These are phyloP conservation scores for Panzeria rudis DNA, from an alignment of 2,888 invertebrate genomes.

Conservation along the genomic window DNA sequence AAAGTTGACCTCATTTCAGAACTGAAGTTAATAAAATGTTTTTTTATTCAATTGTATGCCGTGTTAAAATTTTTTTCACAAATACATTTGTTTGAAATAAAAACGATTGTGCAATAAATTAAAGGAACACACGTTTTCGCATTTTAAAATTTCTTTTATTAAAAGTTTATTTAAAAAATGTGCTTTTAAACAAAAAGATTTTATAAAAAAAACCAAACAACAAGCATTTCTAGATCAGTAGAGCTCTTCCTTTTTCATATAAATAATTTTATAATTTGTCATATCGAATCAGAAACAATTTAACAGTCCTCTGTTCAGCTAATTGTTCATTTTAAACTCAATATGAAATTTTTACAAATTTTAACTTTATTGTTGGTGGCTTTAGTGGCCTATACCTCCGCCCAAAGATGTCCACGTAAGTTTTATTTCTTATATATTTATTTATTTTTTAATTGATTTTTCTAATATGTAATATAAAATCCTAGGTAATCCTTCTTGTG, in stretches of 20 bases:
- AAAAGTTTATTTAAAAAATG: neutral
- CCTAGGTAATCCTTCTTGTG: conserved; percentile 35
- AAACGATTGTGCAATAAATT: too few species aligned
- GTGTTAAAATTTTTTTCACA: too few species aligned
- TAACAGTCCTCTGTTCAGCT: neutral
- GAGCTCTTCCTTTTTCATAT: neutral
- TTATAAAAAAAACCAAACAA: neutral
- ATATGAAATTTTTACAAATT: conserved; percentile 20
- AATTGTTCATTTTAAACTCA: neutral
- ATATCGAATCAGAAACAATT: neutral
- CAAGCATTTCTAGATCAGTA: neutral
- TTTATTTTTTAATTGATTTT: neutral
- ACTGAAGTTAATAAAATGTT: too few species aligned
- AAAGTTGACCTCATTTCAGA: too few species aligned
- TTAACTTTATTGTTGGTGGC: conserved; percentile 26
- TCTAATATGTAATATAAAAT: neutral
- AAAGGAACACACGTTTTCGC: neutral
- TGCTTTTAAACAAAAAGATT: too few species aligned
- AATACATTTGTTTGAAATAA: too few species aligned
- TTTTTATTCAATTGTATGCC: too few species aligned
- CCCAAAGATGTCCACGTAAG: conserved; percentile 42
- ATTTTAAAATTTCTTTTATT: neutral
- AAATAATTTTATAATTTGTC: neutral
- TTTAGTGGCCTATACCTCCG: conserved; percentile 43
- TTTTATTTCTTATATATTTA: neutral